A percentile compares a stretch with the other conserved stretches of the same genome.
Evolutionary conservation across 2,888 invertebrate genomes (phyloP).

Genomic region (Apantesis nais): DNA sequence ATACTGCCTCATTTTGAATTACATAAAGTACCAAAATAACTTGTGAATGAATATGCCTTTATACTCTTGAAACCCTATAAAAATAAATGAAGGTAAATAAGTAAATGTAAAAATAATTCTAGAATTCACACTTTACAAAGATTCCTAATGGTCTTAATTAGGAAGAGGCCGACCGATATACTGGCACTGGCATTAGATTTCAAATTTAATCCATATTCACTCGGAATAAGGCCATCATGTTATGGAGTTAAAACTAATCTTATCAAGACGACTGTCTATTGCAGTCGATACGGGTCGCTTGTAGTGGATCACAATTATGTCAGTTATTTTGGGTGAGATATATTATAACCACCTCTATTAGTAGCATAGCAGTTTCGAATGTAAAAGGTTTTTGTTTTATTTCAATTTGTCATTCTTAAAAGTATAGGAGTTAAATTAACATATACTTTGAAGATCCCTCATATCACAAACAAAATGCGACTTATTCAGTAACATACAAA

Average conservation of each 20-base stretch:
- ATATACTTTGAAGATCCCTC: neutral
- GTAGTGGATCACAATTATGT: neutral
- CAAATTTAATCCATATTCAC: neutral
- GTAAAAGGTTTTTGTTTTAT: neutral
- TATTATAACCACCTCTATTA: neutral
- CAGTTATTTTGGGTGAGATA: neutral
- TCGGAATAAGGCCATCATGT: neutral
- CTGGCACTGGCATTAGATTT: neutral
- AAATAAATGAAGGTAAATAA: neutral
- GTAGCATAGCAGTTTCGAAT: neutral
- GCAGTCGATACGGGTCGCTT: neutral
- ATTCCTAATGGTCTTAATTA: neutral
- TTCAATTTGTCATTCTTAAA: neutral
- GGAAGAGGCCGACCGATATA: too few species aligned
- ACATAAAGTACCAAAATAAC: neutral
- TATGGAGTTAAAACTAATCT: neutral
- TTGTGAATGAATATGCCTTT: neutral
- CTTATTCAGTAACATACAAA: neutral
- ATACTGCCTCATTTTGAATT: constrained; percentile 1
- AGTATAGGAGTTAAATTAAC: neutral
- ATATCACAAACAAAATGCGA: neutral
- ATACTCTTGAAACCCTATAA: neutral
- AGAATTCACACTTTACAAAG: neutral
- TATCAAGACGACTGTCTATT: neutral
- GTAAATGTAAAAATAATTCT: neutral